Conservation (phyloP, 2,888 invertebrate species). For the Spilosoma lubricipeda region DNA sequence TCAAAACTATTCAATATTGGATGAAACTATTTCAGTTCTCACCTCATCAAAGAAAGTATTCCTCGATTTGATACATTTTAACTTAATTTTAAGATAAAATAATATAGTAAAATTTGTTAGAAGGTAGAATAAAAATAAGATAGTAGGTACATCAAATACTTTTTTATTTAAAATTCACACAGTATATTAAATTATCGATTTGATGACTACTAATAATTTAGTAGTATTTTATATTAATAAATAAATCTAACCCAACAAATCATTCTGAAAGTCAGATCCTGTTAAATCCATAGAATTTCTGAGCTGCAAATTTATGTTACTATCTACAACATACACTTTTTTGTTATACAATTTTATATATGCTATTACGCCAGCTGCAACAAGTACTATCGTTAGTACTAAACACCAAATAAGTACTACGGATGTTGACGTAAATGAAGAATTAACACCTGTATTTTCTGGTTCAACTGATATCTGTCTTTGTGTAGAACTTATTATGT, state of each 20-base stretch:
- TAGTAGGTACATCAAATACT: neutral
- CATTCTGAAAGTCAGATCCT: conserved; percentile 60
- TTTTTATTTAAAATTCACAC: neutral
- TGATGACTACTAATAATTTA: neutral
- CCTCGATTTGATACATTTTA: no score
- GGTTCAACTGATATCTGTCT: conserved; percentile 6
- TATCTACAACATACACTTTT: conserved; percentile 40
- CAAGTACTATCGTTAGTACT: conserved; percentile 52
- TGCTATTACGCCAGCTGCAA: conserved; percentile 34
- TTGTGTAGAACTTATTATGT: conserved; percentile 27
- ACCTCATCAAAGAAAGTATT: no score
- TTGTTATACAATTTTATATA: conserved; percentile 45
- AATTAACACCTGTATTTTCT: neutral
- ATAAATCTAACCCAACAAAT: conserved; percentile 47
- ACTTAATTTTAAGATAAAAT: no score
- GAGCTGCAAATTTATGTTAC: conserved; percentile 56
- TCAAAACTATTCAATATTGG: neutral
- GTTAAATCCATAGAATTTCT: conserved; percentile 61
- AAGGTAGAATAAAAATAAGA: neutral
- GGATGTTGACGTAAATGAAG: conserved; percentile 31
- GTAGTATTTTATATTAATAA: neutral
- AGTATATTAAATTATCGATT: neutral
- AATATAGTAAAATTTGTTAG: neutral
- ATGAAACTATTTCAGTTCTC: neutral
- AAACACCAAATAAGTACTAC: conserved; percentile 53